Base-by-base conservation (phyloP, 2,113 vertebrate genomes). In the Pachycephala philippinensis region DNA sequence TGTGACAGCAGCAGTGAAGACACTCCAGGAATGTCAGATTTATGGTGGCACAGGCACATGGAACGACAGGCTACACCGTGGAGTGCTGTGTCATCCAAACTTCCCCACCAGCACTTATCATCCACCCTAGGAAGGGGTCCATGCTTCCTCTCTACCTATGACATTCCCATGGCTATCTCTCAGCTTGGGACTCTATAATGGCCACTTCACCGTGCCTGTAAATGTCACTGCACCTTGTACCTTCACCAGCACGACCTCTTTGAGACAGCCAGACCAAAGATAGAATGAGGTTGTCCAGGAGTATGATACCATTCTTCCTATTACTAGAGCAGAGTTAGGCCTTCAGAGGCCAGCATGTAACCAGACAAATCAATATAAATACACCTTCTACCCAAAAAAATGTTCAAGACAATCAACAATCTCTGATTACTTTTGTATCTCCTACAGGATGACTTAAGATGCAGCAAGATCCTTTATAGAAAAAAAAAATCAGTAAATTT, bases 31-130 rank as follows among this genome's bases (percentile, higher is more conserved):
- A 9, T n/a, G 76, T 8, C 68, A 69, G 49, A n/a, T 76, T 81
- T 69, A 71, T 27, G 30, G 49, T 2, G 4, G 28, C 66, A 76
- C 40, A 78, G 42, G 13, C 20, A 42, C 13, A 23, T 17, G 74
- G 71, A 87, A 20, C 63, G 49, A 65, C 0, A 1, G 44, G 20
- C 30, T 76, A 21, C n/a, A 37, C 27, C 0, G 0, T 10, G 14
- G 35, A 71, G 35, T 26, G 77, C 37, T 15, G 1, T 15, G 15
- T 35, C 53, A 63, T 10, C 65, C 5, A 3, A 66, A 57, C 21
- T 44, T 66, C 45, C 35, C 66, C 17, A 40, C 13, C 37, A 88
- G 49, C 64, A 35, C 15, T 26, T 22, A 20, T 0, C 53, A n/a
- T 11, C 26, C 50, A 61, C 7, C 16, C 28, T 54, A 33, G 50